Evolutionary conservation across 2,888 invertebrate genomes (phyloP), one percentile per base, ranked within the genome.

Genomic region (Troides helena): DNA sequence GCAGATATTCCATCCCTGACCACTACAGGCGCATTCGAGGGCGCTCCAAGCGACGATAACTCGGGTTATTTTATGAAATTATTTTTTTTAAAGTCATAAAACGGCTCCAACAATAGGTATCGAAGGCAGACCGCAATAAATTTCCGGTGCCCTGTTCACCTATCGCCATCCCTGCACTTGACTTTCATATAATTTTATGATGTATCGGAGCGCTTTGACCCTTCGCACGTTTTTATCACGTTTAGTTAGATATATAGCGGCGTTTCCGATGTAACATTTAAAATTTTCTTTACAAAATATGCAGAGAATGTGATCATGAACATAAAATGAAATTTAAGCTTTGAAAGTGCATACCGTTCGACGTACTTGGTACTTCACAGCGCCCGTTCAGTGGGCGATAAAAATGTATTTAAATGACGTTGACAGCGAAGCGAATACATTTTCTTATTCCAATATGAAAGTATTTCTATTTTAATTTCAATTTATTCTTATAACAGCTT

Each of bases 121-220:
- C 89, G 87, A 88, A 86, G 87, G 84, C 92, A 89, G 89, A 85
- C 90, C 87, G 87, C 86, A 83, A 92, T 92, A 92, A 92, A 92
- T 92, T 86, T 80, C 71, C 75, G 77, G 80, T 80, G 84, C 83
- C 85, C 84, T 83, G 85, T 85, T 89, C 90, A 88, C 89, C 89
- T 89, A 86, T 84, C 88, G 86, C 88, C 87, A 87, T 84, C 86
- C 84, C 89, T 87, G 87, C 87, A 86, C 89, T 91, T 90, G 92
- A 91, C 91, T 92, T 92, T 92, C 87, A 92, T 91, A 89, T 92
- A 91, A 92, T 90, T 91, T 91, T 89, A 90, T 91, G 92, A 92
- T 92, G 86, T 92, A 92, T 91, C 82, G 89, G 86, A 82, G 83
- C 87, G 84, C 85, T 88, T 83, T 91, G 92, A 91, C 91, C 91